Base-by-base conservation (phyloP, 1,140 invertebrate genomes). In the Platorchestia sp. region DNA sequence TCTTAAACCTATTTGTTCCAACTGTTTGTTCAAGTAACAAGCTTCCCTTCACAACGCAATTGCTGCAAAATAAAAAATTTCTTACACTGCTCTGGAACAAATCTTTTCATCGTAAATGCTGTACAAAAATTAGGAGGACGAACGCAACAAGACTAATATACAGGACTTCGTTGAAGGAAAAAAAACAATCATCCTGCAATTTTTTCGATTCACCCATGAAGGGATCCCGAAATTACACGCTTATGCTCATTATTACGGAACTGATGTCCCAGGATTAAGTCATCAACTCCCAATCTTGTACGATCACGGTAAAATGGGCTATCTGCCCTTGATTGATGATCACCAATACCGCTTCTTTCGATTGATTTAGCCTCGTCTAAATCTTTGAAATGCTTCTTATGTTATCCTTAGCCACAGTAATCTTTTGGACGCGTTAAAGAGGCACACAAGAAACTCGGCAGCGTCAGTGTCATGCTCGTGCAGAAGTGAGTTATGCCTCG, bases 401-500 rank as follows among this genome's bases (percentile, higher is more conserved):
- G 87, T 43, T 90, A 41, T 90, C 87, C 42, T 36, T 90, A 41
- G 87, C 41, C 41, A 42, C 41, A 90, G 42, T 90, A 90, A 90
- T 90, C 87, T 43, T 16, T 43, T 27, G 19, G 14, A 90, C 44
- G 87, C 87, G 87, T 90, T 90, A 90, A 90, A 44, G 44, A 44
- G 87, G 42, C 41, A 27, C 41, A 27, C 41, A 42, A 90, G 87
- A 90, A 90, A 44, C 5, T 90, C 41, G 10, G 41, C 22, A 43
- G 87, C 87, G 27, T 90, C 44, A 90, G 41, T 90, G 87, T 42
- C 87, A 90, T 90, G 87, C 87, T 43, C 41, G 44, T 43, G 87
- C 44, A 90, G 87, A 90, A 90, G 87, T 90, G 87, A 90, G 87
- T 90, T 90, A 90, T 90, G 87, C 22, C 87, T 90, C 87, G 87